These are phyloP conservation scores for Orthosia cruda DNA, from an alignment of 2,888 invertebrate species.

Conservation along the genomic window DNA sequence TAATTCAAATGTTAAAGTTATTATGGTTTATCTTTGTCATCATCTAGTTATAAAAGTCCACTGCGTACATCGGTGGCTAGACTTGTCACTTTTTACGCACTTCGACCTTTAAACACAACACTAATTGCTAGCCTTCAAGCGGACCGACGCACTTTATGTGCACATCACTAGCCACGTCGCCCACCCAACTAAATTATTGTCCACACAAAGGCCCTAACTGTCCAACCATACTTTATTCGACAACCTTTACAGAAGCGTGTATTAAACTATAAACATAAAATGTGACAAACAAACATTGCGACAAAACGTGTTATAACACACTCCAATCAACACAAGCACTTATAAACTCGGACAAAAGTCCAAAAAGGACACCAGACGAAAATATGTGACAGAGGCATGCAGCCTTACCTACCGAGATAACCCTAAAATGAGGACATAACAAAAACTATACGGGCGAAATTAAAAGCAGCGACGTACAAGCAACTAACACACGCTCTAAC, in stretches of 20 bases:
- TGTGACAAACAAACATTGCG: constrained; percentile 58
- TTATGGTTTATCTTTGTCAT: constrained; percentile 31
- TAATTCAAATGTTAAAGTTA: constrained; percentile 30
- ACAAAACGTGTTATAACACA: constrained; percentile 66
- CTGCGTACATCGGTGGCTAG: constrained; percentile 33
- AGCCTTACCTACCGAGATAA: constrained; percentile 82
- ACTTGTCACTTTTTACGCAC: constrained; percentile 58
- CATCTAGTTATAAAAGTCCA: constrained; percentile 37
- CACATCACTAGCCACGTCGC: constrained; percentile 35
- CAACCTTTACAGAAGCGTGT: constrained; percentile 53
- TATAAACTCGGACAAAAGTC: constrained; percentile 63
- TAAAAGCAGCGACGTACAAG: constrained; percentile 89
- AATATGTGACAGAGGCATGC: constrained; percentile 85
- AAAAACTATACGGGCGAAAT: constrained; percentile 89
- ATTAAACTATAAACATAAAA: constrained; percentile 50
- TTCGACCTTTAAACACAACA: constrained; percentile 54
- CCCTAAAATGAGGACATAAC: constrained; percentile 86
- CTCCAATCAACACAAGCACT: constrained; percentile 69
- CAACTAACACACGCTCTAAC: constrained; percentile 88
- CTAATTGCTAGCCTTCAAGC: constrained; percentile 50
- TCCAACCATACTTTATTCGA: constrained; percentile 23
- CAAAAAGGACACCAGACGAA: constrained; percentile 78
- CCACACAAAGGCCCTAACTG: constrained; percentile 32
- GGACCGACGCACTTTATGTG: constrained; percentile 53
- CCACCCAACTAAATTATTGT: constrained; percentile 35